phyloP scores from a whole-genome alignment of 2,113 vertebrate species.

The human region DNA sequence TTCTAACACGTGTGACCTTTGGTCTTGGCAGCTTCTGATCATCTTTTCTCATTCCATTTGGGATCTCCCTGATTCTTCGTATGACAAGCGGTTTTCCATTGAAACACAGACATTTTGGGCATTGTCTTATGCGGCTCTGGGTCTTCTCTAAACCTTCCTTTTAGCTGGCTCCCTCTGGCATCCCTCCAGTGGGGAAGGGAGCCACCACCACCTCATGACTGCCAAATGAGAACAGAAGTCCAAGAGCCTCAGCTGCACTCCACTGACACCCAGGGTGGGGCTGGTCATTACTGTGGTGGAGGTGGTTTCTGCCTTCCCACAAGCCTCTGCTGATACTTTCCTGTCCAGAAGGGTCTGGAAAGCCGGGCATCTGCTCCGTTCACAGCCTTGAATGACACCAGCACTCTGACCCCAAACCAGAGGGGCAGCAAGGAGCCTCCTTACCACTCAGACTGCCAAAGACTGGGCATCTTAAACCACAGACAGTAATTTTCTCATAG shows the following conservation, averaged over 20 bases:
- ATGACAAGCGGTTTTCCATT: too few relatives aligned
- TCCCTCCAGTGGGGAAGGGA: not conserved
- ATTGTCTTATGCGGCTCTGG: not conserved
- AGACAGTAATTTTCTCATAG: not conserved
- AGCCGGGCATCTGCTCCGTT: too few relatives aligned
- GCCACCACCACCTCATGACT: not conserved
- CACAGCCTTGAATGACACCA: too few relatives aligned
- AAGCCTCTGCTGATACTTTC: not conserved
- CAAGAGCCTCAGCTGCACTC: too few relatives aligned
- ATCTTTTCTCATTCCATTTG: not conserved
- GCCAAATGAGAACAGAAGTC: not conserved
- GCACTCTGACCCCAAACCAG: not conserved
- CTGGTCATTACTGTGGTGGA: too few relatives aligned
- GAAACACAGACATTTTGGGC: not conserved
- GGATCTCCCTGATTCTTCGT: not conserved
- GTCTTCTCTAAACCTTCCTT: not conserved
- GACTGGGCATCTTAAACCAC: not conserved
- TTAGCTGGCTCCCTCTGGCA: not conserved
- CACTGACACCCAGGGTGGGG: too few relatives aligned
- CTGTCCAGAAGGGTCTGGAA: too few relatives aligned
- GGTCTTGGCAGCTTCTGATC: not conserved
- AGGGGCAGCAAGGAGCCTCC: rapidly evolving
- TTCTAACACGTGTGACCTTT: too few relatives aligned
- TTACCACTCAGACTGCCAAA: not conserved
- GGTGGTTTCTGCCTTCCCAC: not conserved